phyloP scores from a whole-genome alignment of 1,140 invertebrate species.

The Saccostrea echinata region DNA sequence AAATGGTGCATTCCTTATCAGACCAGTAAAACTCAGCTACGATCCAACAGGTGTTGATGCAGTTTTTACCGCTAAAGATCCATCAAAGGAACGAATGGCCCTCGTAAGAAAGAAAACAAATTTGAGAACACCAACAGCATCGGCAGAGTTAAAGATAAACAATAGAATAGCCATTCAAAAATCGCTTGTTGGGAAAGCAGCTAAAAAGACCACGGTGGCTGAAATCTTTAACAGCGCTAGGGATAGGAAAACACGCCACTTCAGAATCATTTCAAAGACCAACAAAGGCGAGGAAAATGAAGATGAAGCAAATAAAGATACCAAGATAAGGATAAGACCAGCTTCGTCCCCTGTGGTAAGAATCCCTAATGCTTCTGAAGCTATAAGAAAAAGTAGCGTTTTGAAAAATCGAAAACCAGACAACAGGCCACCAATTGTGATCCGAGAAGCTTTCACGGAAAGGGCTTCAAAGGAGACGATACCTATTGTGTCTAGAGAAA shows the following conservation, averaged over 20 bases:
- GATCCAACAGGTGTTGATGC: conserved; percentile 47
- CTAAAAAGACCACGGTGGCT: conserved; percentile 53
- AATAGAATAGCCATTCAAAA: conserved; percentile 59
- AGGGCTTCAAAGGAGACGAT: neutral
- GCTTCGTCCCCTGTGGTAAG: conserved; percentile 28
- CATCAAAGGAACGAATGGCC: conserved; percentile 54
- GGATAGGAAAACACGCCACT: conserved; percentile 57
- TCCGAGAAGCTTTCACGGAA: neutral
- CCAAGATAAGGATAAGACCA: neutral
- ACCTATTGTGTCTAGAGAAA: neutral
- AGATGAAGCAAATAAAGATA: neutral
- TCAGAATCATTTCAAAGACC: conserved; percentile 50
- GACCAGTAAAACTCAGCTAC: conserved; percentile 42
- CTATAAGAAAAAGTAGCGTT: neutral
- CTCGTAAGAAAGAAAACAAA: conserved; percentile 54
- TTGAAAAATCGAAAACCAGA: neutral
- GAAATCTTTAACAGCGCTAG: conserved; percentile 56
- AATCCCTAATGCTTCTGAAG: neutral
- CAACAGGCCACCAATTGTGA: neutral
- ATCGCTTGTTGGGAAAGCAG: conserved; percentile 53
- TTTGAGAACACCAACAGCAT: conserved; percentile 33
- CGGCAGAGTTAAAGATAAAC: conserved; percentile 58
- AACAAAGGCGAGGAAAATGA: conserved; percentile 21
- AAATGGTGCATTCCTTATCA: conserved; percentile 49
- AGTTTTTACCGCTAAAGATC: conserved; percentile 58